These are phyloP conservation scores for Torymus tubicola DNA, from an alignment of 2,888 invertebrate genomes.

Conservation along the genomic window DNA sequence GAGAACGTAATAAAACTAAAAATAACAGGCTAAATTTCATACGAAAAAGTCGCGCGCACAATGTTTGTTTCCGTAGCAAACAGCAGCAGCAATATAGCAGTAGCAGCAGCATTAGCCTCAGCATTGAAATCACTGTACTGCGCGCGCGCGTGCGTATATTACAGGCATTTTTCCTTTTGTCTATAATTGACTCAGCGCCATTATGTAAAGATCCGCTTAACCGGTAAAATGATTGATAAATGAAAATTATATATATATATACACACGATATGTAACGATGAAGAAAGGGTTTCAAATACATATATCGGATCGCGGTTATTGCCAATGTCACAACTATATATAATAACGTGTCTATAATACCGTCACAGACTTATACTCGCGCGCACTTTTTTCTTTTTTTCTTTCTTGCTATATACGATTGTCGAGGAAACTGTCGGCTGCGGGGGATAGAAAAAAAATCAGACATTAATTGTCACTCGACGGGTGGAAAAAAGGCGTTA, in stretches of 20 bases:
- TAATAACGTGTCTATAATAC: neutral
- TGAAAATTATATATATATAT: conserved; percentile 17
- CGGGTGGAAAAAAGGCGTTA: conserved; percentile 2
- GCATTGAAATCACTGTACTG: neutral
- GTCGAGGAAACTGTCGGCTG: conserved; percentile 25
- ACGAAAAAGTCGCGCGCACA: no score
- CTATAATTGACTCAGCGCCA: conserved; percentile 34
- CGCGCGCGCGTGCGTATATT: neutral
- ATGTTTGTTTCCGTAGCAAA: no score
- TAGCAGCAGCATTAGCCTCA: no score
- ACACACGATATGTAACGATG: neutral
- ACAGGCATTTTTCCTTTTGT: conserved; percentile 36
- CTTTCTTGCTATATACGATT: neutral
- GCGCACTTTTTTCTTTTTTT: neutral
- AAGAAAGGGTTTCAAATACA: conserved; percentile 18
- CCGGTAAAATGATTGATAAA: conserved; percentile 37
- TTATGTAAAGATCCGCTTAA: conserved; percentile 31
- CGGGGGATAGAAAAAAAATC: neutral
- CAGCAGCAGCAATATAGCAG: no score
- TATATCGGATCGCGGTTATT: neutral
- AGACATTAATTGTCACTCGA: conserved; percentile 19
- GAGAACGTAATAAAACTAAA: no score
- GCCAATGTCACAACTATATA: conserved; percentile 40
- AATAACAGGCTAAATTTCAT: no score
- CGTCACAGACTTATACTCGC: neutral